Conservation (phyloP, 2,888 invertebrate species). For the Eupithecia insigniata region DNA sequence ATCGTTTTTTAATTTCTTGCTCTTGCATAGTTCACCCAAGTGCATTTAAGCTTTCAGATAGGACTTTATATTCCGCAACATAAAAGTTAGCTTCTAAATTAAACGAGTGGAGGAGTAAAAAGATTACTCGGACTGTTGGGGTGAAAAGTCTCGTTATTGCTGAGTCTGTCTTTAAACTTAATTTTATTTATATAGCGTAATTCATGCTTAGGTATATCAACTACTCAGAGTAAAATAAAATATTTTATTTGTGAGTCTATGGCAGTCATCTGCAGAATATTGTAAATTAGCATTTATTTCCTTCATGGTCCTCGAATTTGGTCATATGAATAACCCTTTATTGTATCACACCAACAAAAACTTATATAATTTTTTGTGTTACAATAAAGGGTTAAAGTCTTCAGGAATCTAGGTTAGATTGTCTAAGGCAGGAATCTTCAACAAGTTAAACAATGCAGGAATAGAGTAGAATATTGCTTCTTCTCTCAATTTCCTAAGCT, state of each 20-base stretch:
- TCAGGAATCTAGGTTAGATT: no score
- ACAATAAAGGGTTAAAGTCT: no score
- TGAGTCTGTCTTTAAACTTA: slow-evolving; percentile 3
- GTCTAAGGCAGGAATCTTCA: no score
- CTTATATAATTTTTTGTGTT: no score
- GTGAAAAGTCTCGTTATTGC: slow-evolving; percentile 9
- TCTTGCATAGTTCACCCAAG: slow-evolving; percentile 19
- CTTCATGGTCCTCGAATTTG: not conserved
- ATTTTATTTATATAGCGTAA: slow-evolving; percentile 12
- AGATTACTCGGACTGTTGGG: not conserved
- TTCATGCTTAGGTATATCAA: not conserved
- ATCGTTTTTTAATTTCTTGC: slow-evolving; percentile 32
- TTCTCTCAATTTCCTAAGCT: not conserved
- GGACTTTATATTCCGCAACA: slow-evolving; percentile 9
- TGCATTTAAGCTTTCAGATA: slow-evolving; percentile 14
- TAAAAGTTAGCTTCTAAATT: slow-evolving; percentile 9
- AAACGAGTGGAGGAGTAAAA: slow-evolving; percentile 4
- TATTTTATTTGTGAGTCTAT: not conserved
- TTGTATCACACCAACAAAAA: no score
- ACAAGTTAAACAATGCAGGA: no score
- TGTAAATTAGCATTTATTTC: not conserved
- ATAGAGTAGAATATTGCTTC: not conserved
- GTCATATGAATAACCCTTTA: no score
- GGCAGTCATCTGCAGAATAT: not conserved
- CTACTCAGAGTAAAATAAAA: slow-evolving; percentile 1